Percentiles rank a stretch among this genome's conserved stretches.
Evolutionary conservation across 2,888 invertebrate species (phyloP).

Genomic region (Pasiphila rectangulata): DNA sequence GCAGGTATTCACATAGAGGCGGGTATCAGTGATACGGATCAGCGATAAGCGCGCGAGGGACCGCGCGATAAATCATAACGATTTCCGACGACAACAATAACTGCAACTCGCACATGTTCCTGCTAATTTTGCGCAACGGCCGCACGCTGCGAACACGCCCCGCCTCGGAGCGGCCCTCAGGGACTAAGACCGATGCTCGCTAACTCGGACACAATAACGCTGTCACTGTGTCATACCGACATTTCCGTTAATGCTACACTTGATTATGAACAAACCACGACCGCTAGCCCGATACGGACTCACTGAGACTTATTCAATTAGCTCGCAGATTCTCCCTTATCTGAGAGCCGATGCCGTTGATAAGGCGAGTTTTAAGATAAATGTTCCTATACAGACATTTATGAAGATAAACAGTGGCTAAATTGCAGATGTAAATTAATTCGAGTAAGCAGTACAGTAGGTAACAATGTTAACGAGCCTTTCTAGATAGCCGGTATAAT

Average conservation of each 20-base stretch:
- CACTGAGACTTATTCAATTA: conserved; percentile 28
- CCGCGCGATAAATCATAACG: conserved; percentile 57
- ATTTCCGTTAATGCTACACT: conserved; percentile 32
- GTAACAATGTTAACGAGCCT: conserved; percentile 39
- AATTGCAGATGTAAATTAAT: conserved; percentile 29
- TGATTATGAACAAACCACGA: conserved; percentile 26
- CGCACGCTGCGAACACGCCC: conserved; percentile 54
- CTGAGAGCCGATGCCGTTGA: conserved; percentile 30
- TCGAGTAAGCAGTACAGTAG: conserved; percentile 34
- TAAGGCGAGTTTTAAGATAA: conserved; percentile 28
- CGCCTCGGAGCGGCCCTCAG: conserved; percentile 27
- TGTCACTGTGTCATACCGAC: conserved; percentile 29
- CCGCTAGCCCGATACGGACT: conserved; percentile 25
- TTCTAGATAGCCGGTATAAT: conserved; percentile 35
- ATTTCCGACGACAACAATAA: conserved; percentile 50
- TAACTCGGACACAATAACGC: conserved; percentile 30
- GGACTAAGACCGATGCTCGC: conserved; percentile 22
- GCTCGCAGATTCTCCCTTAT: conserved; percentile 21
- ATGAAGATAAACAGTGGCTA: conserved; percentile 27
- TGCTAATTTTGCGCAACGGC: conserved; percentile 58
- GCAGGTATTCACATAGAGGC: conserved; percentile 28
- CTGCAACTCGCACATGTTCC: conserved; percentile 60
- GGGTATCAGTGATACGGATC: conserved; percentile 41
- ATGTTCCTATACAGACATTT: conserved; percentile 28
- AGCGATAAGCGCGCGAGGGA: conserved; percentile 39